Conservation (phyloP, 2,113 vertebrate genomes). For the Pampusana beccarii region DNA sequence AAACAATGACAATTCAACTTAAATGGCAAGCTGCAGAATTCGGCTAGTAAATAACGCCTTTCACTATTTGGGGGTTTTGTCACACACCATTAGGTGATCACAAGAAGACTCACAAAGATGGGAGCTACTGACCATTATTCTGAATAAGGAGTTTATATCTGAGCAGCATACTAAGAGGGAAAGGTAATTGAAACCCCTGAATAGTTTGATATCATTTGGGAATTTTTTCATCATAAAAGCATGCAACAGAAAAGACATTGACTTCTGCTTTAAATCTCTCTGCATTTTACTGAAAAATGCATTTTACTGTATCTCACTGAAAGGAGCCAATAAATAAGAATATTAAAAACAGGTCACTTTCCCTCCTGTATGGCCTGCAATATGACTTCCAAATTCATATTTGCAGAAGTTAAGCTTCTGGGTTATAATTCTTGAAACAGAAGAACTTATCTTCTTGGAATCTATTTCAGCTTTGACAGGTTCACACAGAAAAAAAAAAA, state of each 20-base stretch:
- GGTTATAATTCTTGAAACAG: neutral
- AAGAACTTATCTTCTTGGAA: neutral
- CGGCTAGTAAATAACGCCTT: neutral
- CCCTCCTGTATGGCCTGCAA: neutral
- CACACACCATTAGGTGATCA: neutral
- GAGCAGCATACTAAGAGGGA: neutral
- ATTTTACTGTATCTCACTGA: neutral
- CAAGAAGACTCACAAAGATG: neutral
- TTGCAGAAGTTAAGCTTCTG: neutral
- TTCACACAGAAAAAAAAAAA: neutral
- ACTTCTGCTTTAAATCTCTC: neutral
- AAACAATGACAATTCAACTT: neutral
- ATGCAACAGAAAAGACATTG: neutral
- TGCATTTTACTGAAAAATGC: neutral
- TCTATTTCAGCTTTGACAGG: neutral
- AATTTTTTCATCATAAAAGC: neutral
- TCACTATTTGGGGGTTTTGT: neutral
- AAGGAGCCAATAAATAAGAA: neutral
- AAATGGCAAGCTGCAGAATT: neutral
- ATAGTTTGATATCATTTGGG: neutral
- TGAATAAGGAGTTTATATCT: neutral
- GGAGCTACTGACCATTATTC: neutral
- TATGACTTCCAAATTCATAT: neutral
- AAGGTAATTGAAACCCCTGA: neutral
- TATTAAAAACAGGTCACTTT: neutral